These are phyloP conservation scores for Myanophis thanlyinensis DNA, from an alignment of 2,113 vertebrate species.

Conservation along the genomic window DNA sequence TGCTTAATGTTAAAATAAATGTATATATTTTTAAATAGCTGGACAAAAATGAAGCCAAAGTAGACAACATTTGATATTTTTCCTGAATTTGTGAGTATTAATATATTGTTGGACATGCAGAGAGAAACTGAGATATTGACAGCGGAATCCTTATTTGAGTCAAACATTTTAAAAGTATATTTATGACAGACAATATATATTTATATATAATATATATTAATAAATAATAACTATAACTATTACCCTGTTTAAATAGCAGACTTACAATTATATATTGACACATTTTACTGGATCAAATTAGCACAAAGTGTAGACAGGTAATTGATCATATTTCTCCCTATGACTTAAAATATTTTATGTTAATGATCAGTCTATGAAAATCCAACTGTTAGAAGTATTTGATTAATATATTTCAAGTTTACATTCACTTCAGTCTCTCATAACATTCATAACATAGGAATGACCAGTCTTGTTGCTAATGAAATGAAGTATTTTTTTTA, in stretches of 20 bases:
- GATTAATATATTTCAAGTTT: slow-evolving; percentile 61
- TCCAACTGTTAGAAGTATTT: slow-evolving; percentile 41
- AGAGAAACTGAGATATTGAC: slow-evolving; percentile 62
- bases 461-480: slow-evolving; percentile 36
- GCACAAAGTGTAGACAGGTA: slow-evolving; percentile 53
- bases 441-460: slow-evolving; percentile 45
- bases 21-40: slow-evolving; percentile 69
- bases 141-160: slow-evolving; percentile 60
- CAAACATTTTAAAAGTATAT: slow-evolving; percentile 64
- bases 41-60: slow-evolving; percentile 69
- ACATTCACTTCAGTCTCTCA: slow-evolving; percentile 67
- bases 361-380: slow-evolving; percentile 59
- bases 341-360: slow-evolving; percentile 38
- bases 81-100: slow-evolving; percentile 69
- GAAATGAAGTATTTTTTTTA: slow-evolving; percentile 37
- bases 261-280: slow-evolving; percentile 59
- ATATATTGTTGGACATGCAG: slow-evolving; percentile 64
- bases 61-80: slow-evolving; percentile 46
- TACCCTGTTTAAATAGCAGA: slow-evolving; percentile 68
- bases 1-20: slow-evolving; percentile 83
- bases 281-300: slow-evolving; percentile 53
- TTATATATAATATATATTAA: slow-evolving; percentile 76
- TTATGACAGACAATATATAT: slow-evolving; percentile 80
- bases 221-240: slow-evolving; percentile 73
- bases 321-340: slow-evolving; percentile 36